Conservation (phyloP, 2,888 invertebrate species). For the Polymixis flavicincta region DNA sequence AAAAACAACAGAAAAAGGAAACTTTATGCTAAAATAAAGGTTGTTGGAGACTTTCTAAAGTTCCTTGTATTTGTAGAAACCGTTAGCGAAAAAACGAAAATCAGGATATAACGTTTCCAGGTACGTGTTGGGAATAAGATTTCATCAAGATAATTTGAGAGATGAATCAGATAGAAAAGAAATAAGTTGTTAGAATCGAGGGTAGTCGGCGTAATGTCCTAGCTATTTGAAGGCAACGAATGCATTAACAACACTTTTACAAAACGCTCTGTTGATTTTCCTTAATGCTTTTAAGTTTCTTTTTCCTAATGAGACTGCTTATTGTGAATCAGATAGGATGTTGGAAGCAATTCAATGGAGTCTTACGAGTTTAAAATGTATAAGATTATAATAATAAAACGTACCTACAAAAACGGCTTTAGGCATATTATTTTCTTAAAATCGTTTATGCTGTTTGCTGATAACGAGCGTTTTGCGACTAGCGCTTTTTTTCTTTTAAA, state of each 20-base stretch:
- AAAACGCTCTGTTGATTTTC: slow-evolving; percentile 34
- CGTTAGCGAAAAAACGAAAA: slow-evolving; percentile 51
- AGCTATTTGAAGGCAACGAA: slow-evolving; percentile 34
- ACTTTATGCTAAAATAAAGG: slow-evolving; percentile 46
- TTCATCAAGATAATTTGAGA: slow-evolving; percentile 60
- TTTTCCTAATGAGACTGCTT: slow-evolving; percentile 32
- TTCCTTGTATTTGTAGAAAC: slow-evolving; percentile 41
- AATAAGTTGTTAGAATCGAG: slow-evolving; percentile 31
- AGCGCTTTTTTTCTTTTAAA: background rate
- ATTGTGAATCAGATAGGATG: slow-evolving; percentile 37
- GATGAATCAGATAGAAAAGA: slow-evolving; percentile 44
- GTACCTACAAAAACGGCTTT: background rate
- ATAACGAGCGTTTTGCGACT: background rate
- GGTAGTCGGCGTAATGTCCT: slow-evolving; percentile 19
- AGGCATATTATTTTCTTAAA: slow-evolving; percentile 19
- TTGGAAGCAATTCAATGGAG: slow-evolving; percentile 20
- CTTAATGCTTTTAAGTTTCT: slow-evolving; percentile 36
- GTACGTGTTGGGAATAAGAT: slow-evolving; percentile 58
- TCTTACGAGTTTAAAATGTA: slow-evolving; percentile 39
- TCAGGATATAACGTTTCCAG: slow-evolving; percentile 43
- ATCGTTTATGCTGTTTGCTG: slow-evolving; percentile 16
- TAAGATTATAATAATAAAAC: slow-evolving; percentile 6
- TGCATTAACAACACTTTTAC: slow-evolving; percentile 50
- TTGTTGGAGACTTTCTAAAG: slow-evolving; percentile 47
- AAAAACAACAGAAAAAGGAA: slow-evolving; percentile 28